These are phyloP conservation scores for Anneissia japonica DNA, from an alignment of 35 echinoderm and acorn worm species.

Conservation along the genomic window DNA sequence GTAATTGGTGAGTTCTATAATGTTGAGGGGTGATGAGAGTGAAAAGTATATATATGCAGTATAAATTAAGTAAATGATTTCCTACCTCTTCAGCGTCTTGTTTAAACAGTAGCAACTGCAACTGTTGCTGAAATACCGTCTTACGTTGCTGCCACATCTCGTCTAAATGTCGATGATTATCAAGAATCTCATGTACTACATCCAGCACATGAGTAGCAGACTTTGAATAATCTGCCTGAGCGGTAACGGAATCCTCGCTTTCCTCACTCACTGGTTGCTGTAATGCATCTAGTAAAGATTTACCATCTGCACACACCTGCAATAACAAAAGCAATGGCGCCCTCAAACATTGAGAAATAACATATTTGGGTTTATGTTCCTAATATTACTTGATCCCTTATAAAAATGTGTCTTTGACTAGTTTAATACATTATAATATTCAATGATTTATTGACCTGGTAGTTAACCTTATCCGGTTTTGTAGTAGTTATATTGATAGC, in stretches of 20 bases:
- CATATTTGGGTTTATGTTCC: not conserved
- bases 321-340: not conserved
- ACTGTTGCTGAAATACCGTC: conserved; percentile 57
- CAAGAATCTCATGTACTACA: conserved; percentile 81
- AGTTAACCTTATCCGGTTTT: not conserved
- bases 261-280: conserved; percentile 90
- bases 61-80: no score
- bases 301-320: conserved; percentile 84
- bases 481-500: not conserved
- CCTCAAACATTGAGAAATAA: not conserved
- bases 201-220: conserved; percentile 85
- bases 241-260: conserved; percentile 83
- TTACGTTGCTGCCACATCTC: conserved; percentile 73
- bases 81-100: conserved; percentile 89
- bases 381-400: not conserved
- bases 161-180: conserved; percentile 83
- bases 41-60: no score
- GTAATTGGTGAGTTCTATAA: no score
- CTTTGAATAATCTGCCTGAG: conserved; percentile 87
- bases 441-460: not conserved
- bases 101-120: conserved; percentile 91
- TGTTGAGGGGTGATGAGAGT: no score
- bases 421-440: not conserved
- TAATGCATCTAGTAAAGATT: conserved; percentile 67
- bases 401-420: not conserved